Conservation (phyloP, 2,888 invertebrate genomes). For the Meteorus colon region DNA sequence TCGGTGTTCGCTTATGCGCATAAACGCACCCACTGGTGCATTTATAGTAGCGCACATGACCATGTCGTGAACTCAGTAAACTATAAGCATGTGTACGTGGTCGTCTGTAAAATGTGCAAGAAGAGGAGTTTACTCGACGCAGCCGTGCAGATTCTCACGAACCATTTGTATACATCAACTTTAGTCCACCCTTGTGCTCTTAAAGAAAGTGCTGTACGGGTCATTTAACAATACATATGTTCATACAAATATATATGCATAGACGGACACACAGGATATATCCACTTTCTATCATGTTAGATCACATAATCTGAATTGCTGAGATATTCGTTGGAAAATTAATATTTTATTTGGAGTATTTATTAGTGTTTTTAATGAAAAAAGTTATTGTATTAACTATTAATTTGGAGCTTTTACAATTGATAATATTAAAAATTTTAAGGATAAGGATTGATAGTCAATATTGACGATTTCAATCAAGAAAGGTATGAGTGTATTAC, state of each 20-base stretch:
- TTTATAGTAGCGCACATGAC: neutral
- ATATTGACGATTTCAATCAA: too few species aligned
- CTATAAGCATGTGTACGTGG: neutral
- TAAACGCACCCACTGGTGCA: slow-evolving; percentile 29
- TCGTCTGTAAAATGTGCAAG: slow-evolving; percentile 1
- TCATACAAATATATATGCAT: neutral
- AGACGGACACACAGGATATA: too few species aligned
- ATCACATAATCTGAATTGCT: neutral
- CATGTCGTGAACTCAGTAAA: slow-evolving; percentile 2
- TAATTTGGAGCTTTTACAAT: too few species aligned
- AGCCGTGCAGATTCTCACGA: slow-evolving; percentile 13
- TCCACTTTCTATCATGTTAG: neutral
- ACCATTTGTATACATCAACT: neutral
- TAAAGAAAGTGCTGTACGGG: neutral
- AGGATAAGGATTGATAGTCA: too few species aligned
- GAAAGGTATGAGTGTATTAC: too few species aligned
- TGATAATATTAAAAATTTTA: too few species aligned
- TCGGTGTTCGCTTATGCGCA: slow-evolving; percentile 36
- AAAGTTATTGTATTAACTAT: too few species aligned
- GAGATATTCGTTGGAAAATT: too few species aligned
- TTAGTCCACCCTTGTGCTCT: neutral
- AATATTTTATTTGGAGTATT: too few species aligned
- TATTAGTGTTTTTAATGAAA: too few species aligned
- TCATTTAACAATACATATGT: slow-evolving; percentile 2
- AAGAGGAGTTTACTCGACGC: slow-evolving; percentile 1